A percentile compares a stretch with the other conserved stretches of the same genome.
Conservation (phyloP, 2,113 vertebrate genomes). For the Larimichthys polyactis region DNA sequence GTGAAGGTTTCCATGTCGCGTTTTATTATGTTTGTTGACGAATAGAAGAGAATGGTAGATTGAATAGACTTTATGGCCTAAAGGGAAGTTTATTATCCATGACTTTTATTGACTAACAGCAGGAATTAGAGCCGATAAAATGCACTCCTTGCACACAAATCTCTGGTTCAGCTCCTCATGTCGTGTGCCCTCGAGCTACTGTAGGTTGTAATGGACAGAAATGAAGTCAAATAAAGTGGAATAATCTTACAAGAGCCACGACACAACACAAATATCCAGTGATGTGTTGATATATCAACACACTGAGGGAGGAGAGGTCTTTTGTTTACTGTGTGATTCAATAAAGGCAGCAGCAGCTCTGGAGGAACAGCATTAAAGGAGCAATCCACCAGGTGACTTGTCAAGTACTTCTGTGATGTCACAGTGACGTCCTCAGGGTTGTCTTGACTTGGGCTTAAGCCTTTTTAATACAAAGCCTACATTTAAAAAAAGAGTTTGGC, state of each 20-base stretch:
- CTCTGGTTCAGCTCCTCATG: neutral
- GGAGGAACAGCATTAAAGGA: neutral
- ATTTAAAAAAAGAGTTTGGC: neutral
- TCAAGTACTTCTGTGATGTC: neutral
- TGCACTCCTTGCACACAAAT: neutral
- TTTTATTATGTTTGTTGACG: constrained; percentile 12
- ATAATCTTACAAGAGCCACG: neutral
- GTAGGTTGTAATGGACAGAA: constrained; percentile 4
- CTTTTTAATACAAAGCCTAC: no score
- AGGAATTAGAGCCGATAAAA: constrained; percentile 4
- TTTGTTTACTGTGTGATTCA: neutral
- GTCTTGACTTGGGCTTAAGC: neutral
- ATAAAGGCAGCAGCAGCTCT: neutral
- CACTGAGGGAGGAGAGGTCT: neutral
- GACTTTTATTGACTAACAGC: constrained; percentile 9
- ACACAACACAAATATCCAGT: neutral
- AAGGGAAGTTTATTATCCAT: constrained; percentile 35
- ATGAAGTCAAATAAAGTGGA: constrained; percentile 4
- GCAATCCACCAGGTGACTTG: neutral
- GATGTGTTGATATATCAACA: neutral
- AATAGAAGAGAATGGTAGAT: neutral
- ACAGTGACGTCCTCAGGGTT: neutral
- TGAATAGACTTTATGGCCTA: neutral
- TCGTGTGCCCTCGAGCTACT: constrained; percentile 11
- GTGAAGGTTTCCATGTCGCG: neutral